Evolutionary conservation across 2,113 vertebrate genomes (phyloP).

Genomic region (Rafetus swinhoei): DNA sequence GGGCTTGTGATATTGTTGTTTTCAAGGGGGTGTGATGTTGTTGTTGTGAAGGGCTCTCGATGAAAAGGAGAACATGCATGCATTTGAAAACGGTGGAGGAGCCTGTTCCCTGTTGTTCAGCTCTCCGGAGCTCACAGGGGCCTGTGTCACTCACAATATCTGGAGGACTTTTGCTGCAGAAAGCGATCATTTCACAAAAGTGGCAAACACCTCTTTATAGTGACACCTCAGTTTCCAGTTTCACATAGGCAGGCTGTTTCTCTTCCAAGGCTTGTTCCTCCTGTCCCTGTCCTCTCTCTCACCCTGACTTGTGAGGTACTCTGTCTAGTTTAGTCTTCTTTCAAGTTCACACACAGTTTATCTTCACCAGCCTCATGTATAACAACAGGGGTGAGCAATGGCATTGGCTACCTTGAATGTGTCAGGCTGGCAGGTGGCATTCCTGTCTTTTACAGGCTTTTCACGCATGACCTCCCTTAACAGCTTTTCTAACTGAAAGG

Average conservation of each 20-base stretch:
- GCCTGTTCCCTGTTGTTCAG: neutral
- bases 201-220: rapidly evolving
- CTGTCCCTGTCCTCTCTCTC: neutral
- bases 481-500: neutral
- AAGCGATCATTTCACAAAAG: neutral
- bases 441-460: neutral
- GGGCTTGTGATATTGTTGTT: neutral
- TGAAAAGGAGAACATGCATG: neutral
- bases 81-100: neutral
- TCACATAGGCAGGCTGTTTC: rapidly evolving
- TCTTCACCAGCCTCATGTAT: neutral
- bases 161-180: neutral
- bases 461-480: neutral
- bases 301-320: neutral
- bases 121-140: neutral
- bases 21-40: neutral
- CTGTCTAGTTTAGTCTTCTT: neutral
- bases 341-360: neutral
- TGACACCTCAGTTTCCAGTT: neutral
- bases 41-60: neutral
- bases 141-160: neutral
- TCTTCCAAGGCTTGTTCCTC: neutral
- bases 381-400: neutral
- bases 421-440: neutral
- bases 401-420: neutral